Percentiles rank a stretch among this genome's conserved stretches.
phyloP scores from a whole-genome alignment of 2,888 invertebrate species.

The Sesia bembeciformis region DNA sequence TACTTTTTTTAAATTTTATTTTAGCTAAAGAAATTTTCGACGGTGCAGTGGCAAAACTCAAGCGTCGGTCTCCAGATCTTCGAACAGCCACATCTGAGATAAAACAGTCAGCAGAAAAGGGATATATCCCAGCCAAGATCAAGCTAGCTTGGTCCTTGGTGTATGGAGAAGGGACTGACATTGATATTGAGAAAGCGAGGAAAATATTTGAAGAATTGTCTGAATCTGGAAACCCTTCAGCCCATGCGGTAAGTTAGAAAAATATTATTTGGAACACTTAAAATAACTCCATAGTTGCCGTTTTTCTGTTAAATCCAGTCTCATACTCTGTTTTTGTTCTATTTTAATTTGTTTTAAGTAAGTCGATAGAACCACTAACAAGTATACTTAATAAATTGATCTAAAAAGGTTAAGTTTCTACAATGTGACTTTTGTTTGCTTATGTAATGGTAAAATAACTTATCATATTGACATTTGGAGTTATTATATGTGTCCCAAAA shows the following conservation, averaged over 20 bases:
- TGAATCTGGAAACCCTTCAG: constrained; percentile 86
- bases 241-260: constrained; percentile 82
- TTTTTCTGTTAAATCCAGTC: too few species aligned
- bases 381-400: too few species aligned
- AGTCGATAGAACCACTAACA: too few species aligned
- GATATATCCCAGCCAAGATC: constrained; percentile 87
- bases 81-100: constrained; percentile 84
- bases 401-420: too few species aligned
- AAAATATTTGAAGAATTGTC: constrained; percentile 84
- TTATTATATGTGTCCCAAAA: too few species aligned
- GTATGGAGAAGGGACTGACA: constrained; percentile 85
- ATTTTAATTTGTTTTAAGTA: too few species aligned
- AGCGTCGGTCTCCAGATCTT: constrained; percentile 83
- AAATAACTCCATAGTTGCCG: too few species aligned
- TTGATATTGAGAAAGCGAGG: constrained; percentile 84
- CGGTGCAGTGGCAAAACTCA: constrained; percentile 79
- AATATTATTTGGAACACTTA: too few species aligned
- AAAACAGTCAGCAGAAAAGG: constrained; percentile 84
- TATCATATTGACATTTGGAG: too few species aligned
- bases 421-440: too few species aligned
- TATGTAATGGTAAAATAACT: too few species aligned
- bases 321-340: too few species aligned
- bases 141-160: constrained; percentile 91
- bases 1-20: background rate
- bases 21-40: constrained; percentile 84